These are phyloP conservation scores for Nomada lathburiana DNA, from an alignment of 2,888 invertebrate genomes.

Conservation along the genomic window DNA sequence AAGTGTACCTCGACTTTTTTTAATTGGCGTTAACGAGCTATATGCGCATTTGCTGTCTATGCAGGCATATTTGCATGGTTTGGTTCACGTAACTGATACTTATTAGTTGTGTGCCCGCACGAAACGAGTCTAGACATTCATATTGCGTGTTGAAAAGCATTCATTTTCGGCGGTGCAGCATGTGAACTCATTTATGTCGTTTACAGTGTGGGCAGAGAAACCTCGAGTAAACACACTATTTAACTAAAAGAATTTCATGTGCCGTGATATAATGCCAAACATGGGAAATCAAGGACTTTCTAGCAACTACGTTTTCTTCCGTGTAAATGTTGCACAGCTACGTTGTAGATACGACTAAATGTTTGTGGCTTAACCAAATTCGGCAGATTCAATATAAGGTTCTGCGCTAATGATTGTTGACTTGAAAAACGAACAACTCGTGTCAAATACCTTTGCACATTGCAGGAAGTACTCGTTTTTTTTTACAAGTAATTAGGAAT, in stretches of 20 bases:
- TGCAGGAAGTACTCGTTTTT: too few species aligned
- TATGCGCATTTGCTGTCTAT: neutral
- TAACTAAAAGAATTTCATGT: neutral
- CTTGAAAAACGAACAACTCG: too few species aligned
- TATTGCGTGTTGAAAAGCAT: slow-evolving; percentile 9
- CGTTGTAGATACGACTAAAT: neutral
- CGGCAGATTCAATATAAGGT: neutral
- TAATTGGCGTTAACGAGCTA: slow-evolving; percentile 5
- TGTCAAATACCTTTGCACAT: too few species aligned
- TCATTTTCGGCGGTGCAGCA: neutral
- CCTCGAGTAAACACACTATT: neutral
- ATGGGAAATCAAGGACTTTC: slow-evolving; percentile 4
- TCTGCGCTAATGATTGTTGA: neutral
- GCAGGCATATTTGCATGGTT: neutral
- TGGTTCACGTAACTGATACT: neutral
- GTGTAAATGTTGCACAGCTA: neutral
- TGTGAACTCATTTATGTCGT: neutral
- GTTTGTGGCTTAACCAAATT: neutral
- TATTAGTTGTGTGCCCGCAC: neutral
- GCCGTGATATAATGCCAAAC: neutral
- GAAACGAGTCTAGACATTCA: neutral
- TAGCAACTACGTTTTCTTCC: neutral
- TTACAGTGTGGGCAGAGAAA: neutral
- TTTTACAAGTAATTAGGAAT: too few species aligned
- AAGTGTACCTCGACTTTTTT: neutral